phyloP scores from a whole-genome alignment of 2,797 vertebrate genomes.

The Pangasius sanitwongsei region DNA sequence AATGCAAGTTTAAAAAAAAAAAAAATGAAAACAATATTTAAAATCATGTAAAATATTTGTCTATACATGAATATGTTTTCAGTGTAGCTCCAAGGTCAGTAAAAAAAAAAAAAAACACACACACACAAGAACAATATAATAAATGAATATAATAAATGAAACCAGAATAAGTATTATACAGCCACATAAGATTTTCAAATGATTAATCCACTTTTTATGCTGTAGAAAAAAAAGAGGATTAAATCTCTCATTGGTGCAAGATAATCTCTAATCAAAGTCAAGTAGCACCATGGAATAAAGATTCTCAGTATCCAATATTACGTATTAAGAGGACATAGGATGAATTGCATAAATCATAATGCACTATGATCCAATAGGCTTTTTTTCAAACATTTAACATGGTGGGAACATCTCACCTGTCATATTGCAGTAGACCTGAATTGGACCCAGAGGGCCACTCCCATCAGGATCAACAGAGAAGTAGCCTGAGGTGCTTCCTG shows the following conservation, averaged over 20 bases:
- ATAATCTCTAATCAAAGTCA: not conserved
- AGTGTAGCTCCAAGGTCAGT: not conserved
- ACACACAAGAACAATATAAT: not conserved
- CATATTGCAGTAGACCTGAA: slow-evolving; percentile 84
- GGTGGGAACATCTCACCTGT: slow-evolving; percentile 72
- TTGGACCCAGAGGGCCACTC: slow-evolving; percentile 77
- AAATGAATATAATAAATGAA: not conserved
- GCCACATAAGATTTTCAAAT: not conserved
- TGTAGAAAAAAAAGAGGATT: not conserved
- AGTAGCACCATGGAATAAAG: slow-evolving; percentile 11
- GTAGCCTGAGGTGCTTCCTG: slow-evolving; percentile 77
- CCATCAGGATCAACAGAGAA: slow-evolving; percentile 83
- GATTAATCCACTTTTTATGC: not conserved
- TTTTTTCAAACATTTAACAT: not conserved
- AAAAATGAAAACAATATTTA: not conserved
- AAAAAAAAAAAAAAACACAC: not conserved
- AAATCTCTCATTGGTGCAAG: not conserved
- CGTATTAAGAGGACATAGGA: not conserved
- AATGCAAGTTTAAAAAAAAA: not conserved
- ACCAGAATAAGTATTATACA: not conserved
- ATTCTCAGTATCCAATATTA: slow-evolving; percentile 5
- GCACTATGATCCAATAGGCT: not conserved
- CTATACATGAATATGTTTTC: not conserved
- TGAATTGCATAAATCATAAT: slow-evolving; percentile 10
- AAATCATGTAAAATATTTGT: not conserved